phyloP scores from a whole-genome alignment of 2,113 vertebrate species.

The Nesogale talazaci region DNA sequence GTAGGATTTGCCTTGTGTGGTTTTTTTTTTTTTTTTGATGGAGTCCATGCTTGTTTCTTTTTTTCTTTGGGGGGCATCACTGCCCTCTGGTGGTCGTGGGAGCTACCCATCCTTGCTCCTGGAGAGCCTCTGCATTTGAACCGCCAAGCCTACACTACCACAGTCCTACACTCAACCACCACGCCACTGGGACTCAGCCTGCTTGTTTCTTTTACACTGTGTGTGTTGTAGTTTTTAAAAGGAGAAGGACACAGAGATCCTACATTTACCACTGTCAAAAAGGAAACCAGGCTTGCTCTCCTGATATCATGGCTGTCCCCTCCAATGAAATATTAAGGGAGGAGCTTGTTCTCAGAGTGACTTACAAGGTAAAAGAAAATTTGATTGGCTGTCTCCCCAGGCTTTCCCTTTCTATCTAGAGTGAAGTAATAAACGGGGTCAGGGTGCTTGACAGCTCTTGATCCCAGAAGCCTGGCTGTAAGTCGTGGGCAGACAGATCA shows the following conservation, averaged over 20 bases:
- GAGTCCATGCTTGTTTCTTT: neutral
- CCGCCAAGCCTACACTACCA: too few species aligned
- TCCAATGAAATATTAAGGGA: neutral
- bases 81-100: too few species aligned
- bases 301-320: neutral
- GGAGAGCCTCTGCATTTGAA: too few species aligned
- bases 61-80: too few species aligned
- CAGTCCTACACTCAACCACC: too few species aligned
- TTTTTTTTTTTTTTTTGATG: conserved; percentile 23
- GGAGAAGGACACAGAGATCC: neutral
- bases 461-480: conserved; percentile 26
- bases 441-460: conserved; percentile 50
- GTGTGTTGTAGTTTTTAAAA: neutral
- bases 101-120: too few species aligned
- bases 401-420: conserved; percentile 41
- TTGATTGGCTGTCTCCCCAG: conserved; percentile 20
- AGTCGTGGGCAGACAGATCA: conserved; percentile 9
- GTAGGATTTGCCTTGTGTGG: conserved; percentile 1
- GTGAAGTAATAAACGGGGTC: conserved; percentile 24
- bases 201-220: neutral
- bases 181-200: too few species aligned
- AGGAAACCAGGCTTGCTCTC: neutral
- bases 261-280: neutral
- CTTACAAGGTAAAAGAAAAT: conserved; percentile 37
- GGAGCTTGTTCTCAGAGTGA: conserved; percentile 13